phyloP scores from a whole-genome alignment of 1,140 invertebrate genomes.

The Ceratina japonica region DNA sequence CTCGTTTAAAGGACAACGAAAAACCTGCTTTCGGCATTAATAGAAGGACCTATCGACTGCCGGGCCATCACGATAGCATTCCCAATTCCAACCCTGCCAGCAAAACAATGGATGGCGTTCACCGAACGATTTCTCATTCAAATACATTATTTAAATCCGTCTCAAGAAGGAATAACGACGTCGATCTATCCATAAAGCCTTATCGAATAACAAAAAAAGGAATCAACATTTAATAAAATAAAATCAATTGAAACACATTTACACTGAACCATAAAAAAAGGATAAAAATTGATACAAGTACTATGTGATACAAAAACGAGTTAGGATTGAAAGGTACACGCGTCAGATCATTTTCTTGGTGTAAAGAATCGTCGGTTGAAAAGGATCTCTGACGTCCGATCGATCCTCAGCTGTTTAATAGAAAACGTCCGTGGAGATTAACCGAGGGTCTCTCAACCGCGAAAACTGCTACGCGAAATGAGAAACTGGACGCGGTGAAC shows the following conservation, averaged over 20 bases:
- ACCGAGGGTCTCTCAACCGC: not conserved
- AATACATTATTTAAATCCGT: not conserved
- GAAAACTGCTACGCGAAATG: conserved; percentile 26
- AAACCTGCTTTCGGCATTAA: not conserved
- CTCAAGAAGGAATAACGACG: not conserved
- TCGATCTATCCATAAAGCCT: not conserved
- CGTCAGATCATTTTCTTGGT: not conserved
- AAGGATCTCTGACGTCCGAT: not conserved
- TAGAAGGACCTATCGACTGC: not conserved
- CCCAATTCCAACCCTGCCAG: not conserved
- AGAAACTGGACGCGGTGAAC: not conserved
- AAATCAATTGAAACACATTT: too few species aligned
- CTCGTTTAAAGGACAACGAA: conserved; percentile 9
- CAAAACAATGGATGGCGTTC: conserved; percentile 7
- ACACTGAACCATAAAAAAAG: too few species aligned
- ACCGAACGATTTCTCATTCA: not conserved
- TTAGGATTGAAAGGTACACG: too few species aligned
- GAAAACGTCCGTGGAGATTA: conserved; percentile 29
- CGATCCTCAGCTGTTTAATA: conserved; percentile 9
- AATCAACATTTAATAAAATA: too few species aligned
- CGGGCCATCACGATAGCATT: not conserved
- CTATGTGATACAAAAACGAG: too few species aligned
- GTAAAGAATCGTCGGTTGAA: not conserved
- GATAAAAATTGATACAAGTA: too few species aligned
- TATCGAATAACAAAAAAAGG: not conserved